Conservation (phyloP, 2,888 invertebrate species). For the Lasioglossum morio region DNA sequence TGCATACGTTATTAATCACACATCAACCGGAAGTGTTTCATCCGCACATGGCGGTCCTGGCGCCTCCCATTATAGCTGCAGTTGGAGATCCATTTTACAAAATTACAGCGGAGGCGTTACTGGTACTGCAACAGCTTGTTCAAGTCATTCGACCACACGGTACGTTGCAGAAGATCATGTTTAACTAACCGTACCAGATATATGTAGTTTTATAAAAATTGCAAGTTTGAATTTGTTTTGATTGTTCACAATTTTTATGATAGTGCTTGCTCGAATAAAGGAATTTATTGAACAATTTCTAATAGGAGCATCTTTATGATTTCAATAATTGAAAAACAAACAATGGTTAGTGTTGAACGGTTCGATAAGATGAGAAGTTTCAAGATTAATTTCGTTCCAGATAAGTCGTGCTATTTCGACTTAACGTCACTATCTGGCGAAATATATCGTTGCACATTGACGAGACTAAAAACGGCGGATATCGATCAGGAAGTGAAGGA, state of each 20-base stretch:
- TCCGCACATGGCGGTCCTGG: slow-evolving; percentile 90
- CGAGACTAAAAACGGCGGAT: slow-evolving; percentile 95
- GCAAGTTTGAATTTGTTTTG: too few relatives aligned
- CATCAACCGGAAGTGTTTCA: slow-evolving; percentile 93
- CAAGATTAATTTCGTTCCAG: slow-evolving; percentile 69
- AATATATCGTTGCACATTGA: slow-evolving; percentile 94
- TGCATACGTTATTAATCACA: slow-evolving; percentile 92
- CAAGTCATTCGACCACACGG: slow-evolving; percentile 96
- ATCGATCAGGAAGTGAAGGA: slow-evolving; percentile 99
- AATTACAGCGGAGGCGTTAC: slow-evolving; percentile 97
- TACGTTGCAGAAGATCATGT: slow-evolving; percentile 74
- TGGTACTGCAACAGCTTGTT: slow-evolving; percentile 96
- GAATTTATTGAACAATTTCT: too few relatives aligned
- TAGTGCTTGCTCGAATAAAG: too few relatives aligned
- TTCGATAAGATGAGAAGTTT: not conserved
- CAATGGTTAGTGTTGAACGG: not conserved
- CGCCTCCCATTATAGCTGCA: slow-evolving; percentile 94
- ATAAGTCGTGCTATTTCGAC: slow-evolving; percentile 87
- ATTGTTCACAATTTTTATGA: too few relatives aligned
- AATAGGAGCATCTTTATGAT: too few relatives aligned
- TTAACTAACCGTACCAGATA: not conserved
- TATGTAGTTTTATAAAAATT: too few relatives aligned
- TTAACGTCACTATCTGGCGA: slow-evolving; percentile 92
- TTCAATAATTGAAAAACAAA: too few relatives aligned
- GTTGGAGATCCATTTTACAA: slow-evolving; percentile 99